Base-by-base conservation (phyloP, 2,888 invertebrate species). In the Leptinotarsa juncta region DNA sequence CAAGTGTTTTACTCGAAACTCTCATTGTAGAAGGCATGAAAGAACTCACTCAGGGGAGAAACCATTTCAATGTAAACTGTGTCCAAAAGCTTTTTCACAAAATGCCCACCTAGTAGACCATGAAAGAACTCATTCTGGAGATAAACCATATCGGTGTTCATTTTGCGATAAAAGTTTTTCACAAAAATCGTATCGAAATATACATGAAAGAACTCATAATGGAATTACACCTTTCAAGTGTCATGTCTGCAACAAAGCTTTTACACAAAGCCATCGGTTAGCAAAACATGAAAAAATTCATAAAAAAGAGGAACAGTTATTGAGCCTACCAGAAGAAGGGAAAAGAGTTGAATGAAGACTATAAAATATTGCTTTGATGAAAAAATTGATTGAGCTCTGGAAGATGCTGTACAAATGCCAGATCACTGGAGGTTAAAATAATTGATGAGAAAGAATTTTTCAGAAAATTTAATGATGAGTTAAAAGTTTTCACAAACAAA, bases 31-130 rank as follows among this genome's bases (percentile, higher is more conserved):
- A 16, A 32, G 26, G 23, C 62, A 62, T 32, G 62, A 62, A 16
- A 62, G n/a, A 62, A 26, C n/a, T 26, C 62, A 62, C n/a, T 26
- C 15, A 3, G 62, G 32, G 32, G 62, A 62, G 26, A 62, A 26
- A 62, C 62, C 62, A 4, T 62, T 15, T n/a, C 14, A 15, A 32
- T 62, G 62, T 26, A 32, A 62, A 32, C 16, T 62, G 16, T 62
- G 62, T 26, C 32, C 62, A 32, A 62, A 62, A 62, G 15, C 16
- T 62, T 62, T 32, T 15, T 12, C 62, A 16, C 26, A n/a, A 2
- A 26, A 14, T 62, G 12, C 62, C 32, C 32, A 62, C 32, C 26
- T 62, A n/a, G 16, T 15, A 62, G 26, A 15, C 4, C 62, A 62
- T 16, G 32, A 62, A 26, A 62, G 26, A n/a, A 62, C 16, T 32